Base-by-base conservation (phyloP, 1,140 invertebrate species). In the Caerostris extrusa region DNA sequence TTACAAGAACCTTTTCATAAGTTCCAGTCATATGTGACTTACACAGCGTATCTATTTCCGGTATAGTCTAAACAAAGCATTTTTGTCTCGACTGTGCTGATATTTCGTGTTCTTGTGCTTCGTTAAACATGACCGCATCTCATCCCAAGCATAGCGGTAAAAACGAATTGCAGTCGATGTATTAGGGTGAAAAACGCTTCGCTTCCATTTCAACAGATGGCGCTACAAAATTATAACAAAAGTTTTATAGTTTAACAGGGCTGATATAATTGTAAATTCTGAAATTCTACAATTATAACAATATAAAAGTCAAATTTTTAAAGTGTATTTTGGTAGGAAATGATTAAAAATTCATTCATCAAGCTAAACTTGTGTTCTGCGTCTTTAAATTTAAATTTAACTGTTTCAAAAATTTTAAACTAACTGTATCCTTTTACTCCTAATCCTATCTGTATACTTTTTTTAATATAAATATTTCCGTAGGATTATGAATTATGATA, bases 101-200 rank as follows among this genome's bases (percentile, higher is more conserved):
- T 91, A 91, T 91, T 58, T 60, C 90, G 57, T 82, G 77, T 82
- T n/a, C 90, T 50, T 56, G 56, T 91, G 90, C 60, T 82, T 82
- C 90, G 90, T 61, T 91, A 61, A 91, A 81, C 69, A 91, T 91
- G 90, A 82, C 55, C 69, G 88, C 88, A 71, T 53, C 53, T 77
- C 55, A 91, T 57, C 17, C 90, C 90, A 91, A 53, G 69, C 90
- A 91, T 82, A 53, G 61, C 67, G 71, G 56, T 77, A 55, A 77
- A 87, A 55, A 34, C 53, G 19, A 90, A 58, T 77, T 17, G 17
- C 19, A 34, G 50, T 19, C 58, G 4, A 3, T 17, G 19, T 57
- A 85, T 34, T 8, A 58, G 56, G 10, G 56, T 19, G 5, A 12
- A n/a, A 64, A 67, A 64, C 61, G 50, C 5, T 67, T 88, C 8